A percentile compares a stretch with the other conserved stretches of the same genome.
Conservation (phyloP, 2,888 invertebrate species). For the Hyalella azteca region DNA sequence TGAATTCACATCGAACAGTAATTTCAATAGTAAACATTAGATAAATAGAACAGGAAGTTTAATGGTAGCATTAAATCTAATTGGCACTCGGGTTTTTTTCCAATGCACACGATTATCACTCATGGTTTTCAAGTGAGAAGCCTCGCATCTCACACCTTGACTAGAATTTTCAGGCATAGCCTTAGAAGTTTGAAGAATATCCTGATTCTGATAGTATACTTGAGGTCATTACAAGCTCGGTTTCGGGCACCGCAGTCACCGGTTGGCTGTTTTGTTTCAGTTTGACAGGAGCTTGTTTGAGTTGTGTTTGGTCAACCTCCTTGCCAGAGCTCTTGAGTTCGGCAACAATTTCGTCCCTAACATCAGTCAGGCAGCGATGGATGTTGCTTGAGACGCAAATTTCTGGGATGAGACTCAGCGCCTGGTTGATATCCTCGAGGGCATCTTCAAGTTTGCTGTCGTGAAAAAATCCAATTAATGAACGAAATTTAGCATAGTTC, state of each 20-base stretch:
- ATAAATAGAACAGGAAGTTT: conserved; percentile 10
- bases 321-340: conserved; percentile 48
- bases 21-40: neutral
- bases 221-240: conserved; percentile 50
- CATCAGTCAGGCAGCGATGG: conserved; percentile 73
- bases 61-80: neutral
- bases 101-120: conserved; percentile 33
- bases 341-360: conserved; percentile 74
- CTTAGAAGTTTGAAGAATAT: conserved; percentile 57
- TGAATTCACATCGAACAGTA: neutral
- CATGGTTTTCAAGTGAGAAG: neutral
- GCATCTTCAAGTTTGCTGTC: conserved; percentile 74
- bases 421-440: conserved; percentile 81
- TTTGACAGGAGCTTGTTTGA: conserved; percentile 26
- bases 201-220: conserved; percentile 57
- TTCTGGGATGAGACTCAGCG: conserved; percentile 73
- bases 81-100: conserved; percentile 15
- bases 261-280: conserved; percentile 49
- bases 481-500: too few relatives aligned
- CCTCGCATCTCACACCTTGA: conserved; percentile 8
- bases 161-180: too few relatives aligned
- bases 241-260: conserved; percentile 46
- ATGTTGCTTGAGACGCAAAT: conserved; percentile 70
- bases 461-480: too few relatives aligned
- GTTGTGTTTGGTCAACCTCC: neutral